Evolutionary conservation across 2,888 invertebrate species (phyloP).

Genomic region (Coelinius sp.): DNA sequence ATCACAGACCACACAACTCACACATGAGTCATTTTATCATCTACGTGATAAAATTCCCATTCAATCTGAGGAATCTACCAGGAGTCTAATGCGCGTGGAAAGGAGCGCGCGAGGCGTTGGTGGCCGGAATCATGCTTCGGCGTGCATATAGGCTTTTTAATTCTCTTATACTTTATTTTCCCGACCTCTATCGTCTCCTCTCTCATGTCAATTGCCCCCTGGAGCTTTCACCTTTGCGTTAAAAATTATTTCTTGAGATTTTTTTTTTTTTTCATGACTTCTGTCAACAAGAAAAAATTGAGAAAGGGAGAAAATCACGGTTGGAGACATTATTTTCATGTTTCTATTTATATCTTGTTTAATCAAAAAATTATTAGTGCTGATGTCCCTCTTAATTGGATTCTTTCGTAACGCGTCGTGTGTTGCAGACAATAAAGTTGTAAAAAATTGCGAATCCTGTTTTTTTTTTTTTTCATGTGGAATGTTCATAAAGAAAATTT

Average conservation of each 20-base stretch:
- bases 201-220: background rate
- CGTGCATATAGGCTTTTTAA: conserved; percentile 51
- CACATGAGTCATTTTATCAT: background rate
- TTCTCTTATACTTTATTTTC: background rate
- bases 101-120: conserved; percentile 43
- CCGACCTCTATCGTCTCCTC: background rate
- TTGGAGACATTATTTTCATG: conserved; percentile 3
- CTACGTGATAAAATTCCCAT: conserved; percentile 34
- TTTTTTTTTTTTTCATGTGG: too few species aligned
- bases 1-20: background rate
- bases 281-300: background rate
- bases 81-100: conserved; percentile 37
- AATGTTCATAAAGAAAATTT: conserved; percentile 2
- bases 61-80: background rate
- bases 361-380: conserved; percentile 18
- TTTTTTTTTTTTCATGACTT: background rate
- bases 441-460: background rate
- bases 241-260: background rate
- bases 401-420: conserved; percentile 49
- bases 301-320: background rate
- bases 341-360: background rate
- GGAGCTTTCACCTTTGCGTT: background rate
- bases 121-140: conserved; percentile 63
- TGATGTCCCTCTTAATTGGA: conserved; percentile 52
- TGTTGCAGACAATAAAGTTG: conserved; percentile 30